A percentile compares a stretch with the other conserved stretches of the same genome.
These are phyloP conservation scores for Scolopax rusticola DNA, from an alignment of 2,797 vertebrate species.

Conservation along the genomic window DNA sequence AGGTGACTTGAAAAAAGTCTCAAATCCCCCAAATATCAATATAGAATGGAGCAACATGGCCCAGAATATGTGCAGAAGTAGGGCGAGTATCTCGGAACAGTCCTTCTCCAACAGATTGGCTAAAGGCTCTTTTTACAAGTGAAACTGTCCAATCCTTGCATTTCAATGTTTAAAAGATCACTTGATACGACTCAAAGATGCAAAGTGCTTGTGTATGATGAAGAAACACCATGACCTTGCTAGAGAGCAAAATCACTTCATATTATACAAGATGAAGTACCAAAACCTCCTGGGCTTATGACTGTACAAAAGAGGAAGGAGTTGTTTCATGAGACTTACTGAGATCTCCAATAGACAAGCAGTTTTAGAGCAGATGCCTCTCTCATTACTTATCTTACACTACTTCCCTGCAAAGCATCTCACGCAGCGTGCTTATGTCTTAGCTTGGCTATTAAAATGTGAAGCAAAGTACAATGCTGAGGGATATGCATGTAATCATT, in stretches of 20 bases:
- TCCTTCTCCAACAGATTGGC: neutral
- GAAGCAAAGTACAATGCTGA: neutral
- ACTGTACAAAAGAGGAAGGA: neutral
- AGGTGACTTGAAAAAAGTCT: neutral
- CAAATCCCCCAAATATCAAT: neutral
- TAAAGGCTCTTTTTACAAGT: neutral
- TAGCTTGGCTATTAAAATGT: neutral
- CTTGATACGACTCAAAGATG: neutral
- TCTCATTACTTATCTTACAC: neutral
- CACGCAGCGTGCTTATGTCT: neutral
- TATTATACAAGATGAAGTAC: neutral
- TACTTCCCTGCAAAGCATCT: neutral
- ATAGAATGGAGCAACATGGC: rapidly evolving
- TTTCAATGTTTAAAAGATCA: neutral
- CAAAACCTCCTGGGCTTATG: neutral
- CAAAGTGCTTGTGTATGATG: neutral
- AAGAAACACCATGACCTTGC: neutral
- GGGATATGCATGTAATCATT: rapidly evolving
- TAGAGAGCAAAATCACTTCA: neutral
- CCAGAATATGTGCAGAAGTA: neutral
- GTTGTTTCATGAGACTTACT: neutral
- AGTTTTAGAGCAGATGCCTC: neutral
- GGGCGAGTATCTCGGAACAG: neutral
- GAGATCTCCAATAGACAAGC: neutral
- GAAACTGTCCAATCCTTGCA: neutral